phyloP scores from a whole-genome alignment of 2,888 invertebrate genomes.

The Lasius fuliginosus region DNA sequence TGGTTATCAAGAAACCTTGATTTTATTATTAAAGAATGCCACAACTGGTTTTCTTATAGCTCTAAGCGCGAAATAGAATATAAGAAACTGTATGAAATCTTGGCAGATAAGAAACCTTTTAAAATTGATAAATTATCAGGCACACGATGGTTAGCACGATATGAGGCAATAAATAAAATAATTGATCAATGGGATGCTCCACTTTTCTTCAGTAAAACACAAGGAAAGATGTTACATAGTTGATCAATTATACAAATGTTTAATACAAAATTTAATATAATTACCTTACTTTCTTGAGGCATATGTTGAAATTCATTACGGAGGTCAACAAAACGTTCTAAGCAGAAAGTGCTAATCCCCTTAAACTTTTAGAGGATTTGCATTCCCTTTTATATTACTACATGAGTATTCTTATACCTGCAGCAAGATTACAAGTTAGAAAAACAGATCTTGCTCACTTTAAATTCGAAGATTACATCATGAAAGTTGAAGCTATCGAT shows the following conservation, averaged over 20 bases:
- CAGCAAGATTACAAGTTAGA: background rate
- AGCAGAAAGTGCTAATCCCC: background rate
- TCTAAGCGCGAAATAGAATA: background rate
- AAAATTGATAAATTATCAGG: conserved; percentile 13
- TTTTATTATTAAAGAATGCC: background rate
- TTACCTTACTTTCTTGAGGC: no score
- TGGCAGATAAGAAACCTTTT: background rate
- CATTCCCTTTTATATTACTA: background rate
- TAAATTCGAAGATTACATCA: background rate
- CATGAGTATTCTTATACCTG: background rate
- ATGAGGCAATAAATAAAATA: conserved; percentile 17
- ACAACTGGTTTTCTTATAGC: background rate
- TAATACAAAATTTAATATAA: no score
- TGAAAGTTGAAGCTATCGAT: background rate
- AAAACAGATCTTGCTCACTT: background rate
- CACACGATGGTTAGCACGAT: conserved; percentile 1
- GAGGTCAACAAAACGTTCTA: background rate
- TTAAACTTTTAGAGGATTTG: conserved; percentile 8
- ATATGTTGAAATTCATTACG: no score
- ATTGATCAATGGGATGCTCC: conserved; percentile 14
- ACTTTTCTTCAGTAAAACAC: background rate
- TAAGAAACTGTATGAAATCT: background rate
- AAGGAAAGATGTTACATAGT: conserved; percentile 4
- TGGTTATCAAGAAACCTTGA: conserved; percentile 7
- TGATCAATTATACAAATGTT: background rate